Evolutionary conservation across 2,797 vertebrate genomes (phyloP), one percentile per base, ranked within the genome.

Genomic region (Alfaro cultratus): DNA sequence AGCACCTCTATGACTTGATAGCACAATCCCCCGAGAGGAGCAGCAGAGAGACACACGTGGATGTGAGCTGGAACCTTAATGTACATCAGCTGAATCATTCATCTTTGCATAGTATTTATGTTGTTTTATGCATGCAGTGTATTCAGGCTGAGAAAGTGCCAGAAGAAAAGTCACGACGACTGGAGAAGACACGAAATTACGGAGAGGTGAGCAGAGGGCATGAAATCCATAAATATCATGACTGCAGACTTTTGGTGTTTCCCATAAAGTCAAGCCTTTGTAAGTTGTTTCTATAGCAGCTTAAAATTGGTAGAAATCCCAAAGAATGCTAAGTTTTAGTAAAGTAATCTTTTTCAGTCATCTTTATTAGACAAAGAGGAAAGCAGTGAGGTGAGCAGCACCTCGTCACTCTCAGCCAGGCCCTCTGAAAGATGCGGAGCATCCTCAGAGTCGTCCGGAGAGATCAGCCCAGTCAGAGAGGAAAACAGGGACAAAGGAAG

Each of bases 1-100:
- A 95, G 41, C 98, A 99, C 89, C 93, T 99, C 87, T 96, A 92
- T 34, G 92, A 95, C 11, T 13, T 96, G 73, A 93, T 99, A 85
- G 90, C 94, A 77, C 92, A 91, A 26, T 91, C 86, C 47, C 74
- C 81, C 41, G 90, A 93, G 83, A 88, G 36, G 76, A 87, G 92
- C 12, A 72, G 86, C 64, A 88, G 51, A n/a, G 88, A 89, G 62
- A 84, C 73, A 2, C 75, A 53, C 21, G 29, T 39, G 51, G 87
- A 94, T 88, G 96, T 96, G 85, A 95, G 90, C 57, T 76, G 31
- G 2, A 29, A 41, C 36, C 46, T 41, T 11, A 43, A 49, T 29
- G 23, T 41, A 41, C 34, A 64, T 60, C 47, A 36, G 1, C 62
- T 46, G 43, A 46, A 72, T 43, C 6, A 31, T 72, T 72, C 68